Percentiles rank a stretch among this genome's conserved stretches.
phyloP scores from a whole-genome alignment of 2,888 invertebrate species.

The Xestobium rufovillosum region DNA sequence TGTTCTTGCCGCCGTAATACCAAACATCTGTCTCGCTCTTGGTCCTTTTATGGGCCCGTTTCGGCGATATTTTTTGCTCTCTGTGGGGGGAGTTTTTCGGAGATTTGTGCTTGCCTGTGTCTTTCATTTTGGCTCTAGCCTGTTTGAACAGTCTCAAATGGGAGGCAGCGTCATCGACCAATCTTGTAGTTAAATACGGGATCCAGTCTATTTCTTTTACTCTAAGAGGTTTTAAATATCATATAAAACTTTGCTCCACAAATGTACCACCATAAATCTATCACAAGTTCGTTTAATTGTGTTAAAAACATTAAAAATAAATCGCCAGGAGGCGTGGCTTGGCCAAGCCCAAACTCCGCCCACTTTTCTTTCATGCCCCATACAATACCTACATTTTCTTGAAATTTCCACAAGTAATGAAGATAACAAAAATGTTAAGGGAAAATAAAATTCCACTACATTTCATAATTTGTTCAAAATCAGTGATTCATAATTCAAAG shows the following conservation, averaged over 20 bases:
- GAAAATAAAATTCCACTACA: too few species aligned
- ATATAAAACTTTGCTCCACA: constrained; percentile 4
- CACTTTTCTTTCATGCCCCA: too few species aligned
- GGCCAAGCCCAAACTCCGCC: too few species aligned
- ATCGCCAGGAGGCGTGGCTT: too few species aligned
- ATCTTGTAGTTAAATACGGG: constrained; percentile 73
- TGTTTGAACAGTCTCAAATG: constrained; percentile 82
- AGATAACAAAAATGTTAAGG: too few species aligned
- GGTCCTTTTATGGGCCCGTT: constrained; percentile 54
- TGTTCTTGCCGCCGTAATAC: constrained; percentile 48
- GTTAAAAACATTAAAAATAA: not conserved
- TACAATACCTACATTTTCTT: too few species aligned
- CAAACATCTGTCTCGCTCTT: constrained; percentile 67
- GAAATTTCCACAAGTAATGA: too few species aligned
- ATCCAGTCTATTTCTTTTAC: constrained; percentile 87
- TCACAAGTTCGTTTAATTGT: not conserved
- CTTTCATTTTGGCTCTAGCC: constrained; percentile 50
- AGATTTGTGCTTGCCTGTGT: constrained; percentile 31
- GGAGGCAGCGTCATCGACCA: constrained; percentile 86
- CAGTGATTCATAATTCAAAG: too few species aligned
- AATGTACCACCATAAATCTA: constrained; percentile 2
- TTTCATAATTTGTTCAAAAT: too few species aligned
- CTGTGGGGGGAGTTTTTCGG: constrained; percentile 35
- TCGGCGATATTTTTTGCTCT: constrained; percentile 37
- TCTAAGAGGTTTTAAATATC: constrained; percentile 31